Percentiles rank a stretch among this genome's conserved stretches.
Evolutionary conservation across 2,888 invertebrate genomes (phyloP).

Genomic region (Mamestra brassicae): DNA sequence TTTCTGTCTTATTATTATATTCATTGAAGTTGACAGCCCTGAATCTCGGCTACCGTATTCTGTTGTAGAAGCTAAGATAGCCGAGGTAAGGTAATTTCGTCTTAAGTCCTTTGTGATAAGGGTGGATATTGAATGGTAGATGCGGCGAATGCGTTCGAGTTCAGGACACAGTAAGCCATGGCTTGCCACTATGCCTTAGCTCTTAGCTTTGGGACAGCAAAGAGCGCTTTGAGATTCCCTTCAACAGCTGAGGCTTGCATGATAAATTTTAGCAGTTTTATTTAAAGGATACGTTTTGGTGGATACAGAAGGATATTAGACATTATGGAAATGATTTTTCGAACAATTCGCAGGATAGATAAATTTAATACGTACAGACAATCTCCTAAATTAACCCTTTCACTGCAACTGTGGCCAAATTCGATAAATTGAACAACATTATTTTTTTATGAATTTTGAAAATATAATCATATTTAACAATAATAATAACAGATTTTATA

Average conservation of each 20-base stretch:
- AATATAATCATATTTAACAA: neutral
- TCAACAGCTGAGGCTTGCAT: conserved; percentile 83
- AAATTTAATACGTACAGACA: neutral
- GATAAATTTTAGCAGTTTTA: conserved; percentile 77
- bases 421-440: too few relatives aligned
- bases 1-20: conserved; percentile 24
- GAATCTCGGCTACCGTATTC: conserved; percentile 53
- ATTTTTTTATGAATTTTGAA: neutral
- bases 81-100: conserved; percentile 34
- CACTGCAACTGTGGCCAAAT: neutral
- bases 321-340: neutral
- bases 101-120: conserved; percentile 50
- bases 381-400: neutral
- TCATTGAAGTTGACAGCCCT: conserved; percentile 63
- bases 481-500: neutral
- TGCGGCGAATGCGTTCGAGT: conserved; percentile 8
- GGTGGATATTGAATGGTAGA: conserved; percentile 9
- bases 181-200: conserved; percentile 73
- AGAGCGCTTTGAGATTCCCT: conserved; percentile 74
- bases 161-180: conserved; percentile 57
- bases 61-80: conserved; percentile 23
- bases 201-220: conserved; percentile 70
- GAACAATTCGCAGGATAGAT: neutral
- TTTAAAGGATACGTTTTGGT: conserved; percentile 10
- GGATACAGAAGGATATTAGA: neutral